Conservation (phyloP, 2,113 vertebrate species). For the Myotis brandtii region DNA sequence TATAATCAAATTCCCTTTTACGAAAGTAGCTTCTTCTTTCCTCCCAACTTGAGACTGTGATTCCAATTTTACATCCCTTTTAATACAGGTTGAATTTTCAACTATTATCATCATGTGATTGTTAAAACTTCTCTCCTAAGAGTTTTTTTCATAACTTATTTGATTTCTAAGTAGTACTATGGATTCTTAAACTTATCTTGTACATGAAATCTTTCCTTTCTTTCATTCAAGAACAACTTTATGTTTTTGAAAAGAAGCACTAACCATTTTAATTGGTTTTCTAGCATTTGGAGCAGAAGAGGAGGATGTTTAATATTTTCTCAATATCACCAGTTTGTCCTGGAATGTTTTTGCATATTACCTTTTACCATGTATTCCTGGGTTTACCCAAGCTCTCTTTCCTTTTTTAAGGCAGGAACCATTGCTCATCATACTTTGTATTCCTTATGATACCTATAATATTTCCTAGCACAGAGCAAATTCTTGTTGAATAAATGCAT, state of each 20-base stretch:
- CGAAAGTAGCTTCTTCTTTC: background rate
- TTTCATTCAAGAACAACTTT: background rate
- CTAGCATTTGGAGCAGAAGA: background rate
- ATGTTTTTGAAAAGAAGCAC: background rate
- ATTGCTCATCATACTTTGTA: constrained; percentile 33
- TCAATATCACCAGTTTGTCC: background rate
- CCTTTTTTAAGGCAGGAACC: constrained; percentile 6
- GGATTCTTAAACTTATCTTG: background rate
- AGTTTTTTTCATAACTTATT: constrained; percentile 21
- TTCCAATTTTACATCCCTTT: background rate
- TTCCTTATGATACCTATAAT: constrained; percentile 20
- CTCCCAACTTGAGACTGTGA: background rate
- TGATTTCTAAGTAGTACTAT: background rate
- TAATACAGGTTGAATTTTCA: background rate
- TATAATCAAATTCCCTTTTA: background rate
- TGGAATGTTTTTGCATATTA: constrained; percentile 22
- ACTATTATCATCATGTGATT: background rate
- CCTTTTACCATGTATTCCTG: background rate
- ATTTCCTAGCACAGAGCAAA: constrained; percentile 27
- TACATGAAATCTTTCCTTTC: background rate
- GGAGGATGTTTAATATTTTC: background rate
- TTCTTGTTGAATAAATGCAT: constrained; percentile 34
- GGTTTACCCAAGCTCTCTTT: constrained; percentile 27
- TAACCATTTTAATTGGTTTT: background rate
- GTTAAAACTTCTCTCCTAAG: background rate